Percentiles rank a stretch among this genome's conserved stretches.
phyloP scores from a whole-genome alignment of 2,113 vertebrate genomes.

The Stictonetta naevosa region DNA sequence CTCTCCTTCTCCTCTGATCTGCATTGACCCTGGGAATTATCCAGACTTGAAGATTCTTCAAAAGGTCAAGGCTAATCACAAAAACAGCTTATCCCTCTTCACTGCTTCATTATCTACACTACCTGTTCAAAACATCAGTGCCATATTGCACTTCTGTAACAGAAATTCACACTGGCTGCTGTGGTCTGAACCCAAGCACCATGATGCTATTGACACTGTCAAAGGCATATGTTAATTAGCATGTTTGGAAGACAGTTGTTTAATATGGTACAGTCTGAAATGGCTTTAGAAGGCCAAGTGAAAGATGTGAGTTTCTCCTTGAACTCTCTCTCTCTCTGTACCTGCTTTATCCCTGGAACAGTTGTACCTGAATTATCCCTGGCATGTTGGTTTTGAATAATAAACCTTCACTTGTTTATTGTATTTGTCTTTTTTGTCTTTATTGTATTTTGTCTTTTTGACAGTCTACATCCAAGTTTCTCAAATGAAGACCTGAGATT shows the following conservation, averaged over 20 bases:
- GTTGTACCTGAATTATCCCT: not conserved
- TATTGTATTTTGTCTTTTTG: too few relatives aligned
- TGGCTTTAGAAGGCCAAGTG: fast-evolving
- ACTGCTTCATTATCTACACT: not conserved
- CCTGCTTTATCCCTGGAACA: not conserved
- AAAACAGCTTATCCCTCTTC: not conserved
- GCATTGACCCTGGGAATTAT: not conserved
- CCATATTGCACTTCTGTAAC: not conserved
- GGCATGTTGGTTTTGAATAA: not conserved
- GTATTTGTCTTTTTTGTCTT: not conserved
- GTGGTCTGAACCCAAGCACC: not conserved
- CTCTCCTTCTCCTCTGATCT: not conserved
- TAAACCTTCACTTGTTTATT: not conserved
- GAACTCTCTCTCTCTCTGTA: not conserved
- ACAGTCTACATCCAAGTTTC: not conserved
- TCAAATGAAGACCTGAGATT: not conserved
- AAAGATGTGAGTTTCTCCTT: not conserved
- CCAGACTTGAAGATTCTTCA: not conserved
- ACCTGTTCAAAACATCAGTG: not conserved
- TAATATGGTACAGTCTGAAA: not conserved
- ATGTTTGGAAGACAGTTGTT: not conserved
- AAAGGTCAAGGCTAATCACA: not conserved
- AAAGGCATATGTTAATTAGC: not conserved
- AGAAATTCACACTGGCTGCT: not conserved
- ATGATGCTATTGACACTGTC: not conserved